Percentiles rank a stretch among this genome's conserved stretches.
phyloP scores from a whole-genome alignment of 2,888 invertebrate genomes.

The Machimus rusticus region DNA sequence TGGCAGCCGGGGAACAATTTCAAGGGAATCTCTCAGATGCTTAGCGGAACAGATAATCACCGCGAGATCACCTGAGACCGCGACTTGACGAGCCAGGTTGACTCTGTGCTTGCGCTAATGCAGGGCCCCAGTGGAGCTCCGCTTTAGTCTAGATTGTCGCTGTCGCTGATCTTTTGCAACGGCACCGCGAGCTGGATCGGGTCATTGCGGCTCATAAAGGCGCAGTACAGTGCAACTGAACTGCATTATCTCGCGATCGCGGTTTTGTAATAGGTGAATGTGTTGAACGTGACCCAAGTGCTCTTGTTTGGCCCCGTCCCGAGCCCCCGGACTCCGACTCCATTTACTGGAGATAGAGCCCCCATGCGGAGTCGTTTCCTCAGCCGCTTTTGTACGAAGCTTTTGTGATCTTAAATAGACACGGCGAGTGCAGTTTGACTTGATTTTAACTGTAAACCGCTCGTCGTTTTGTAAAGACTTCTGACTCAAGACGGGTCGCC shows the following conservation, averaged over 20 bases:
- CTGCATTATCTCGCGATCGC: slow-evolving; percentile 10
- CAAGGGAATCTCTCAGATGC: neutral
- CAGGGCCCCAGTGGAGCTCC: neutral
- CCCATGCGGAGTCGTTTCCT: neutral
- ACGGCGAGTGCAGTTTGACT: slow-evolving; percentile 6
- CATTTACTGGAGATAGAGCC: neutral
- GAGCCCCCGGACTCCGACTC: neutral
- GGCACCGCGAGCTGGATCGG: neutral
- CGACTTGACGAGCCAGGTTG: neutral
- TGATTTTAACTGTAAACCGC: slow-evolving; percentile 32
- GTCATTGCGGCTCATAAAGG: neutral
- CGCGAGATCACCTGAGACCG: slow-evolving; percentile 6
- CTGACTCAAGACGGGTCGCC: slow-evolving; percentile 9
- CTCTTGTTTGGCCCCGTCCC: neutral
- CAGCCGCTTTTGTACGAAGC: neutral
- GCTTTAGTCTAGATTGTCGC: slow-evolving; percentile 27
- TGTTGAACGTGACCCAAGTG: slow-evolving; percentile 31
- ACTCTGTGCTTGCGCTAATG: neutral
- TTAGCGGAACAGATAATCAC: neutral
- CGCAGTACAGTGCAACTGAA: neutral
- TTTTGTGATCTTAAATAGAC: slow-evolving; percentile 16
- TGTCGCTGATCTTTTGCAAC: slow-evolving; percentile 4
- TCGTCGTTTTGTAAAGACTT: neutral
- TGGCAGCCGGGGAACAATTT: neutral
- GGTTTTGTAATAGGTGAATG: slow-evolving; percentile 34